Conservation (phyloP, 2,888 invertebrate genomes). For the Mythimna vitellina region DNA sequence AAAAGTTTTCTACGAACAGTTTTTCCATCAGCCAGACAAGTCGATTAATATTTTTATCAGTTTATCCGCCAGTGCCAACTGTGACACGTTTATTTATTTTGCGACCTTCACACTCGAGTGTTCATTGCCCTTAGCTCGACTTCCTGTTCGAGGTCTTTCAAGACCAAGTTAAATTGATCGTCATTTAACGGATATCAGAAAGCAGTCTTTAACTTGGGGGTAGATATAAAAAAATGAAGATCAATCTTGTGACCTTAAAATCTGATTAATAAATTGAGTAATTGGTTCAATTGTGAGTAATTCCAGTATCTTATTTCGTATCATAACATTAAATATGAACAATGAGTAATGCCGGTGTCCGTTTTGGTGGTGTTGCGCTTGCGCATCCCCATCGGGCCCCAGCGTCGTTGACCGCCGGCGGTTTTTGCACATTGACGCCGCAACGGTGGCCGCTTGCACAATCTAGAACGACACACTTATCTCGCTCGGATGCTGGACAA, state of each 20-base stretch:
- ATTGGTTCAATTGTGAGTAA: conserved; percentile 17
- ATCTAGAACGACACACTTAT: conserved; percentile 81
- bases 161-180: conserved; percentile 70
- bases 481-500: conserved; percentile 73
- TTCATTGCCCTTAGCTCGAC: conserved; percentile 81
- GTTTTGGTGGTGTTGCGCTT: conserved; percentile 71
- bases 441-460: conserved; percentile 75
- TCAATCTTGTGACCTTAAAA: conserved; percentile 24
- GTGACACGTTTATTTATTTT: conserved; percentile 68
- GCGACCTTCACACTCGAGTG: conserved; percentile 79
- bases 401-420: conserved; percentile 84
- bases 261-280: conserved; percentile 10
- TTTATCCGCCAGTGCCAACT: conserved; percentile 52
- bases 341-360: conserved; percentile 63
- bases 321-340: conserved; percentile 57
- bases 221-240: conserved; percentile 24
- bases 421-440: conserved; percentile 83
- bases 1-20: conserved; percentile 11
- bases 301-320: conserved; percentile 34
- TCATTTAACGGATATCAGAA: conserved; percentile 69
- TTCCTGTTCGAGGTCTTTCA: conserved; percentile 77
- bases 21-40: conserved; percentile 21
- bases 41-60: conserved; percentile 53
- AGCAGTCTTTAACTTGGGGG: conserved; percentile 43
- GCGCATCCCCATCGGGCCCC: conserved; percentile 85